These are phyloP conservation scores for Thysanoteuthis rhombus DNA, from an alignment of 2,888 invertebrate genomes.

Conservation along the genomic window DNA sequence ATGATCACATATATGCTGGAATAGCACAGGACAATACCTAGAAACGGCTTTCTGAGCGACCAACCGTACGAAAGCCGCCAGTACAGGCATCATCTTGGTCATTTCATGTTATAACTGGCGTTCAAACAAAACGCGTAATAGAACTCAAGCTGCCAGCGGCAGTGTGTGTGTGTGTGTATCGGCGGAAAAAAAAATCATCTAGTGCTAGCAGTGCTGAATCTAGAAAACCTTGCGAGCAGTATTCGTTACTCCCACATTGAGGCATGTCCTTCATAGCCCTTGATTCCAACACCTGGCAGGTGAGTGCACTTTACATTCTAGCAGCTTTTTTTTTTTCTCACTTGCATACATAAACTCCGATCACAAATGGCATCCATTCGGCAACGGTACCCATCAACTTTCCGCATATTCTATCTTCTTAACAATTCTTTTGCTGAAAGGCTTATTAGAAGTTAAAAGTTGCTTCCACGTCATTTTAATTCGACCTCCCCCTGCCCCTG, in stretches of 20 bases:
- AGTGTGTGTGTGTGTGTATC: not conserved
- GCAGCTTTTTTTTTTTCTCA: conserved; percentile 12
- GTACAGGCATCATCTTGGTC: conserved; percentile 27
- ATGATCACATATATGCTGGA: conserved; percentile 54
- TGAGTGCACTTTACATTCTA: conserved; percentile 39
- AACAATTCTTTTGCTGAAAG: not conserved
- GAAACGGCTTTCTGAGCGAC: conserved; percentile 32
- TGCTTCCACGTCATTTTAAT: not conserved
- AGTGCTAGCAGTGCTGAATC: conserved; percentile 12
- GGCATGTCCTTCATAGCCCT: conserved; percentile 57
- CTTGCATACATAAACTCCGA: not conserved
- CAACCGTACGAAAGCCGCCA: conserved; percentile 31
- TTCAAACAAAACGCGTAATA: conserved; percentile 29
- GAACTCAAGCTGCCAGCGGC: conserved; percentile 29
- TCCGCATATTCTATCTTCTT: not conserved
- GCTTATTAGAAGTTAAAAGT: not conserved
- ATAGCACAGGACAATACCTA: conserved; percentile 33
- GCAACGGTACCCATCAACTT: not conserved
- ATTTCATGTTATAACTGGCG: conserved; percentile 15
- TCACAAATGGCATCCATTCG: conserved; percentile 12
- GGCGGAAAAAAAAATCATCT: conserved; percentile 15
- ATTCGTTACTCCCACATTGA: conserved; percentile 20
- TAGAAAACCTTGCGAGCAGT: conserved; percentile 12
- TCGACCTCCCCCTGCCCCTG: not conserved
- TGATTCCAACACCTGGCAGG: conserved; percentile 60